Evolutionary conservation across 2,797 vertebrate species (phyloP).

Genomic region (Decapterus maruadsi): DNA sequence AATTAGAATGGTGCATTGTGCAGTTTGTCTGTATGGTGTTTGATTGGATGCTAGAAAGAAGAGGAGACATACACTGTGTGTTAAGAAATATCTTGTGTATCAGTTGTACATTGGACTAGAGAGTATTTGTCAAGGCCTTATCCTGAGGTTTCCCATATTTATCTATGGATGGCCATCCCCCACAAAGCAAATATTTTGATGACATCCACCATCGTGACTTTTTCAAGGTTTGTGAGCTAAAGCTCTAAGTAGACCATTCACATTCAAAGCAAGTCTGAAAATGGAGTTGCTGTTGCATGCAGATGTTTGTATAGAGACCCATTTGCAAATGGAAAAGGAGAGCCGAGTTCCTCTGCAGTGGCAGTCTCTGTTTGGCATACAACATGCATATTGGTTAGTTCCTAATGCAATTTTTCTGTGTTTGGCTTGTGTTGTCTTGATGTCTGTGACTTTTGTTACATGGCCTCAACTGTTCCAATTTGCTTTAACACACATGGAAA

Average conservation of each 20-base stretch:
- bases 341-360: constrained; percentile 1
- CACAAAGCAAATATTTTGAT: neutral
- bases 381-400: neutral
- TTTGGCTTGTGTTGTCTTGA: neutral
- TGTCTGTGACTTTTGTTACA: neutral
- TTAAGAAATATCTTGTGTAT: neutral
- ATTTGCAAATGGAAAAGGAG: constrained; percentile 6
- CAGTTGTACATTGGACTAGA: neutral
- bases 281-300: constrained; percentile 16
- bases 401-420: neutral
- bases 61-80: neutral
- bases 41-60: too few relatives aligned
- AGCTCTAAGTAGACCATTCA: constrained; percentile 21
- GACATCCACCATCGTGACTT: neutral
- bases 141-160: neutral
- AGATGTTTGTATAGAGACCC: constrained; percentile 11
- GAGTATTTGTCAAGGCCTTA: neutral
- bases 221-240: constrained; percentile 24
- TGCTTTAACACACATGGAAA: too few relatives aligned
- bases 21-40: too few relatives aligned
- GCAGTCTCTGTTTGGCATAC: neutral
- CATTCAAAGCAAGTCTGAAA: constrained; percentile 30
- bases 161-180: neutral
- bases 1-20: neutral
- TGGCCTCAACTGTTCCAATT: neutral